These are phyloP conservation scores for Prorops nasuta DNA, from an alignment of 1,140 invertebrate species.

Conservation along the genomic window DNA sequence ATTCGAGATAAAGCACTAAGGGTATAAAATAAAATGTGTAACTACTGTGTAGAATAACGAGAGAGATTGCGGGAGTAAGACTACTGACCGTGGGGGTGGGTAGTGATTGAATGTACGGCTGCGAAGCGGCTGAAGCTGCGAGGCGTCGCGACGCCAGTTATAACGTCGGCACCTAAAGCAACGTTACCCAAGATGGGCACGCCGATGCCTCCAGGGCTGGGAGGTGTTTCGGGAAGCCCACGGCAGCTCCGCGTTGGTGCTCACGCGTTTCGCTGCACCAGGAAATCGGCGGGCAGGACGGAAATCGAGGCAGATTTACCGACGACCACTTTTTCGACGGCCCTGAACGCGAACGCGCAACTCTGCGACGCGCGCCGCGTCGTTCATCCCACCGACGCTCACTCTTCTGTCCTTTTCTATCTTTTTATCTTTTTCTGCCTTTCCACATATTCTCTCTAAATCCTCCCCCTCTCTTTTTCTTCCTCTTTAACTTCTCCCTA, in stretches of 20 bases:
- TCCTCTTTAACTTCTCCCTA: no score
- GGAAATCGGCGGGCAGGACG: constrained; percentile 6
- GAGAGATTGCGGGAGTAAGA: no score
- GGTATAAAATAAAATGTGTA: no score
- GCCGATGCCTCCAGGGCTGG: constrained; percentile 49
- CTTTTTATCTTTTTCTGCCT: neutral
- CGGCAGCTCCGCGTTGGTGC: constrained; percentile 23
- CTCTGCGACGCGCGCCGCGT: constrained; percentile 9
- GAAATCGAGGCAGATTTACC: neutral
- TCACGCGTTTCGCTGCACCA: neutral
- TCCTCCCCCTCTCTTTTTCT: no score
- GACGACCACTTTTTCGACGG: neutral
- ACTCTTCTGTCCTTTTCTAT: neutral
- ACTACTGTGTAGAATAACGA: no score
- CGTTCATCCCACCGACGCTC: neutral
- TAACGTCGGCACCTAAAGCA: constrained; percentile 43
- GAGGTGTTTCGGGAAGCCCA: constrained; percentile 48
- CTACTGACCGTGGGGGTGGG: constrained; percentile 45
- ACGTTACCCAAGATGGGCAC: constrained; percentile 54
- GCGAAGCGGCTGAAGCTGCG: constrained; percentile 46
- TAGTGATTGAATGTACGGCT: constrained; percentile 44
- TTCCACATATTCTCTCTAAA: neutral
- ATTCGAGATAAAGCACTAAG: no score
- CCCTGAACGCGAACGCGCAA: constrained; percentile 7
- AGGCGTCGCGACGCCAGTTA: constrained; percentile 45